Percentiles rank a stretch among this genome's conserved stretches.
Conservation (phyloP, 2,888 invertebrate genomes). For the Acronicta alni region DNA sequence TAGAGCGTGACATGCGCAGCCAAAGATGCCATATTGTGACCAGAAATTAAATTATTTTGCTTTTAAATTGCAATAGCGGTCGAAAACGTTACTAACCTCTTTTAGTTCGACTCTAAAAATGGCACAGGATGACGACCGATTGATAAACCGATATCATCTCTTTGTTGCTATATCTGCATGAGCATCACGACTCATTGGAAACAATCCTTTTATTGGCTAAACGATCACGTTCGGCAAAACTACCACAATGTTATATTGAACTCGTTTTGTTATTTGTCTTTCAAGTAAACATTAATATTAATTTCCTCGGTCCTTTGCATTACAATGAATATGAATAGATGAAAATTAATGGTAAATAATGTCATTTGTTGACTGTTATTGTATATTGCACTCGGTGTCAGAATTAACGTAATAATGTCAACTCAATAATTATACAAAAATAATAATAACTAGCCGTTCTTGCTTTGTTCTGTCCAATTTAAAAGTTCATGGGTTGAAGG, state of each 20-base stretch:
- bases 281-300: conserved; percentile 49
- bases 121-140: conserved; percentile 16
- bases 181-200: conserved; percentile 39
- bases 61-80: not conserved
- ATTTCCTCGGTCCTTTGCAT: conserved; percentile 41
- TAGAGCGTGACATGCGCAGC: not conserved
- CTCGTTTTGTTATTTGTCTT: conserved; percentile 39
- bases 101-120: conserved; percentile 23
- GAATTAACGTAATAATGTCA: conserved; percentile 26
- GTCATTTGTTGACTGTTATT: conserved; percentile 49
- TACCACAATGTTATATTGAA: conserved; percentile 15
- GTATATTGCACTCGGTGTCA: conserved; percentile 49
- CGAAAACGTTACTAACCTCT: conserved; percentile 4
- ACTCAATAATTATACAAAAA: conserved; percentile 12
- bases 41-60: not conserved
- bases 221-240: conserved; percentile 46
- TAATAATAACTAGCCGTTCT: conserved; percentile 2
- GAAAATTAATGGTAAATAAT: conserved; percentile 55
- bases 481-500: conserved; percentile 8
- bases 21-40: not conserved
- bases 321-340: conserved; percentile 51
- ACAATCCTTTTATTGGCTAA: conserved; percentile 36
- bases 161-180: conserved; percentile 33
- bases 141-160: conserved; percentile 38
- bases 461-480: conserved; percentile 14